These are phyloP conservation scores for Agrochola lychnidis DNA, from an alignment of 2,888 invertebrate species.

Conservation along the genomic window DNA sequence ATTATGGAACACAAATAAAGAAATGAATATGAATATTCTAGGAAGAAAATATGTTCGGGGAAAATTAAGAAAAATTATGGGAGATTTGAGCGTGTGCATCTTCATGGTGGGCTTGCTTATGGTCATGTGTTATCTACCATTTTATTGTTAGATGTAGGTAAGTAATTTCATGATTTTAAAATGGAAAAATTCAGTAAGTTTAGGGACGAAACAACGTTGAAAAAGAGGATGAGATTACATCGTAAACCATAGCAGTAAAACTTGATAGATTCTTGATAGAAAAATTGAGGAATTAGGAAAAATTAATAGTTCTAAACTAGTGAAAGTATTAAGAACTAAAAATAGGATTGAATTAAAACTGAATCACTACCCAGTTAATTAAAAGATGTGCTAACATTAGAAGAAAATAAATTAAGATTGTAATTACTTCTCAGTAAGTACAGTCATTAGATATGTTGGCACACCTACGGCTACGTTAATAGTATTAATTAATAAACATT, in stretches of 20 bases:
- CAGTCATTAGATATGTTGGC: conserved; percentile 51
- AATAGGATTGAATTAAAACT: conserved; percentile 20
- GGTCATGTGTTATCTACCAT: neutral
- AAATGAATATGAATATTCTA: neutral
- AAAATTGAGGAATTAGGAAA: neutral
- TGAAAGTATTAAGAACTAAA: neutral
- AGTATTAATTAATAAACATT: conserved; percentile 56
- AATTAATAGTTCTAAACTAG: neutral
- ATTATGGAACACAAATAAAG: neutral
- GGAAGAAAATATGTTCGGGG: no score
- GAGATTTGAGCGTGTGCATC: neutral
- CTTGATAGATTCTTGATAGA: neutral
- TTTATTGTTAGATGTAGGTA: neutral
- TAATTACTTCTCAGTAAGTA: conserved; percentile 31
- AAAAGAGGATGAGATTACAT: neutral
- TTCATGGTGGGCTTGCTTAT: neutral
- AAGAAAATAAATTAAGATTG: conserved; percentile 39
- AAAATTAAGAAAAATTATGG: neutral
- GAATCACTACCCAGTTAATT: conserved; percentile 30
- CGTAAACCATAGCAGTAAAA: neutral
- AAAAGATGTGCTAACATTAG: conserved; percentile 38
- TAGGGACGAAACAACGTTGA: rapidly evolving
- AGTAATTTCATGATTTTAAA: neutral
- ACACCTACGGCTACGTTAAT: conserved; percentile 33
- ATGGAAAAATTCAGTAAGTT: neutral